Conservation (phyloP, 2,797 vertebrate genomes). For the Anolis apletophallus region DNA sequence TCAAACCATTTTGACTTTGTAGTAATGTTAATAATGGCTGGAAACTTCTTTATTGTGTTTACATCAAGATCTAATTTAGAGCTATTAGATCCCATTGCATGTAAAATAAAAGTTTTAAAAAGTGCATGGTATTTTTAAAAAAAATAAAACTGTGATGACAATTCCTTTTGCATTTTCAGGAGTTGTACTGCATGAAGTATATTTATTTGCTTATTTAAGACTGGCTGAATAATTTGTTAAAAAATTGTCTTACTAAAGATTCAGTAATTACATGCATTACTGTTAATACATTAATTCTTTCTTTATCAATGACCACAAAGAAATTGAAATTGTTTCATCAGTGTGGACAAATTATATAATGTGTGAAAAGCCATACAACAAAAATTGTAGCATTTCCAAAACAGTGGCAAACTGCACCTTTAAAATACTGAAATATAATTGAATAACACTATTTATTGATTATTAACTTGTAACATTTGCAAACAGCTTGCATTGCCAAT, state of each 20-base stretch:
- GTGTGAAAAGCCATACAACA: constrained; percentile 61
- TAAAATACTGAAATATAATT: constrained; percentile 75
- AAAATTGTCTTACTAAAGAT: constrained; percentile 80
- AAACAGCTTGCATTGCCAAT: constrained; percentile 80
- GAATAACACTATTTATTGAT: constrained; percentile 71
- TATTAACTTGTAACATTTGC: constrained; percentile 75
- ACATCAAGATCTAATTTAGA: constrained; percentile 38
- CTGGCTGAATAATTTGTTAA: constrained; percentile 79
- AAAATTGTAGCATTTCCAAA: constrained; percentile 60
- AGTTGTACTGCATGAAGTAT: constrained; percentile 75
- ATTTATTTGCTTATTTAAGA: constrained; percentile 79
- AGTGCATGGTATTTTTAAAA: constrained; percentile 76
- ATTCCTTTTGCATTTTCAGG: constrained; percentile 73
- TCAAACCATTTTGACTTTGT: constrained; percentile 47
- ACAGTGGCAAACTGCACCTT: constrained; percentile 79
- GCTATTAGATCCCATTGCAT: constrained; percentile 69
- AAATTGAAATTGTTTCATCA: constrained; percentile 67
- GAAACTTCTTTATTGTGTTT: constrained; percentile 25
- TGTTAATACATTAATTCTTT: constrained; percentile 52
- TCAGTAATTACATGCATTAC: constrained; percentile 71
- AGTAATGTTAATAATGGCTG: constrained; percentile 57
- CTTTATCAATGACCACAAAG: constrained; percentile 48
- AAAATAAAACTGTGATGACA: constrained; percentile 72
- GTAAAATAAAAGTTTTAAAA: constrained; percentile 68
- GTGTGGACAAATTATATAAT: constrained; percentile 67